Evolutionary conservation across 2,797 vertebrate genomes (phyloP).

Genomic region (Manis javanica): DNA sequence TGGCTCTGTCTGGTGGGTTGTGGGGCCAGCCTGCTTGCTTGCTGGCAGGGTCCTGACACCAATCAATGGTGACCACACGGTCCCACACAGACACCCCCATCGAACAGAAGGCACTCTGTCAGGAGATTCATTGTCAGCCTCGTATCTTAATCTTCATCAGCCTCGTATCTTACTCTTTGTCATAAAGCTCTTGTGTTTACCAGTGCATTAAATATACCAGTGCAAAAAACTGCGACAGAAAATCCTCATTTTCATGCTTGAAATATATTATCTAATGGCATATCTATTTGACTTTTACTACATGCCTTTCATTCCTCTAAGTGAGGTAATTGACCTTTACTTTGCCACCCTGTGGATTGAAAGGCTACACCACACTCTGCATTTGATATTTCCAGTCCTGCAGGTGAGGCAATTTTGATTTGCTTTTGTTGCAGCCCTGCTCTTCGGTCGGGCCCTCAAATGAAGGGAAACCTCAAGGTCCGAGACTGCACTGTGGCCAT

Average conservation of each 20-base stretch:
- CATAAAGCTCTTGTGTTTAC: slow-evolving; percentile 73
- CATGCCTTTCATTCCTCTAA: slow-evolving; percentile 79
- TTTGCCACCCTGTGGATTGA: slow-evolving; percentile 72
- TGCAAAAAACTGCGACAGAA: slow-evolving; percentile 21
- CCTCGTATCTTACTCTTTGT: slow-evolving; percentile 44
- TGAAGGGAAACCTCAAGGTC: slow-evolving; percentile 17
- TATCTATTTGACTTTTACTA: slow-evolving; percentile 81
- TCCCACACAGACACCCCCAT: background rate
- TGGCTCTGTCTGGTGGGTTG: background rate
- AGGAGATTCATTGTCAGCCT: slow-evolving; percentile 25
- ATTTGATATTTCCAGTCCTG: slow-evolving; percentile 71
- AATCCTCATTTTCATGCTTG: slow-evolving; percentile 80
- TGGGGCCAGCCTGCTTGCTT: background rate
- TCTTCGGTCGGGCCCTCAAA: background rate
- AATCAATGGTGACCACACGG: background rate
- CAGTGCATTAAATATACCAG: slow-evolving; percentile 69
- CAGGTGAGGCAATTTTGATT: slow-evolving; percentile 59
- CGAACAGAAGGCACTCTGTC: background rate
- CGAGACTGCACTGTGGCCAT: background rate
- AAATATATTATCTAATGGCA: slow-evolving; percentile 75
- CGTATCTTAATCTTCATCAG: slow-evolving; percentile 39
- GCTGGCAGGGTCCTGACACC: slow-evolving; percentile 49
- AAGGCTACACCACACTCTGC: slow-evolving; percentile 61
- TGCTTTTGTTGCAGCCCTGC: slow-evolving; percentile 42
- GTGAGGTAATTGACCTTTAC: slow-evolving; percentile 81